Conservation (phyloP, 2,888 invertebrate genomes). For the Ichneumoninae sp. region DNA sequence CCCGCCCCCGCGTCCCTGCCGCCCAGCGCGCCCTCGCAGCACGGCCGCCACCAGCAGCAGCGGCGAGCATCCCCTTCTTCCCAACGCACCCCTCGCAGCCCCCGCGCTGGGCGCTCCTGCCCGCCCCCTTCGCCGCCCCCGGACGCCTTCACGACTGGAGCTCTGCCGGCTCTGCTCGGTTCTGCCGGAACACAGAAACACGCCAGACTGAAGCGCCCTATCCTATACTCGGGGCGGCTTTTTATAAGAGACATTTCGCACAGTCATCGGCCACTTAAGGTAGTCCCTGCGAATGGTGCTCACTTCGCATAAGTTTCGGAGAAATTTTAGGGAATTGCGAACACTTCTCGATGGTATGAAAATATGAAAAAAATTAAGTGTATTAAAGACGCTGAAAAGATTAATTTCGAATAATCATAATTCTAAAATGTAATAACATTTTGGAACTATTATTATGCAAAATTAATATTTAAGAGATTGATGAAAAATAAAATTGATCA, state of each 20-base stretch:
- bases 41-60: slow-evolving; percentile 2
- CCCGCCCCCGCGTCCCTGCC: slow-evolving; percentile 52
- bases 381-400: too few relatives aligned
- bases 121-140: slow-evolving; percentile 55
- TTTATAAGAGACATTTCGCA: not conserved
- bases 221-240: slow-evolving; percentile 18
- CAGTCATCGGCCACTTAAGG: slow-evolving; percentile 16
- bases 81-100: slow-evolving; percentile 18
- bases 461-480: too few relatives aligned
- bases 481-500: too few relatives aligned
- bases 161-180: slow-evolving; percentile 6
- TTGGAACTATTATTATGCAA: too few relatives aligned
- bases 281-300: too few relatives aligned
- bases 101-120: slow-evolving; percentile 35
- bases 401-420: too few relatives aligned
- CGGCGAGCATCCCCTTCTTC: slow-evolving; percentile 45
- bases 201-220: slow-evolving; percentile 39
- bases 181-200: slow-evolving; percentile 50
- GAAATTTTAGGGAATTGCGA: too few relatives aligned
- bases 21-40: slow-evolving; percentile 42
- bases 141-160: slow-evolving; percentile 21
- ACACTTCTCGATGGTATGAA: too few relatives aligned
- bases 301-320: too few relatives aligned
- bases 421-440: too few relatives aligned
- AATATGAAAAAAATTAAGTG: too few relatives aligned